Evolutionary conservation across 2,113 vertebrate genomes (phyloP).

Genomic region (Apteryx mantelli): DNA sequence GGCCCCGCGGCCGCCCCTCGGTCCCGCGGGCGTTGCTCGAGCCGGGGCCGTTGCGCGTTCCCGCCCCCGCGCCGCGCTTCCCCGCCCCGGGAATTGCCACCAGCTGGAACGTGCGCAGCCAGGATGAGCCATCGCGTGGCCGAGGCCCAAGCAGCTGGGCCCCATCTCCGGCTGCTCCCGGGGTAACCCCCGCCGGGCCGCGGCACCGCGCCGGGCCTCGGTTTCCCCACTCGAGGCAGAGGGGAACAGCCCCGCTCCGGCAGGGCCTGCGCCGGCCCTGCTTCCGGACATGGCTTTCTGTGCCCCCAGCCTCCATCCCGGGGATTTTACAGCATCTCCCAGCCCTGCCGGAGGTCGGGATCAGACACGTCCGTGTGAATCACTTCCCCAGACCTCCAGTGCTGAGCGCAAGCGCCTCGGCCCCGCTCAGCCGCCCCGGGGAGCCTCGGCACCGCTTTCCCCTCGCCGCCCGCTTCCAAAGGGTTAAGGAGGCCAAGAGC

Average conservation of each 20-base stretch:
- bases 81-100: too few species aligned
- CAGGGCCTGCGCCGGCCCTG: too few species aligned
- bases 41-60: too few species aligned
- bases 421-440: not conserved
- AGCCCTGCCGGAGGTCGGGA: not conserved
- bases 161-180: not conserved
- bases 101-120: too few species aligned
- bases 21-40: not conserved
- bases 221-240: not conserved
- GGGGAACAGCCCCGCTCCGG: too few species aligned
- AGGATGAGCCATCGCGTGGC: not conserved
- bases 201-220: not conserved
- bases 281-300: accelerated
- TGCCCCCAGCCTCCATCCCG: not conserved
- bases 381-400: not conserved
- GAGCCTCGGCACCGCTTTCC: not conserved
- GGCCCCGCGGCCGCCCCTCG: not conserved
- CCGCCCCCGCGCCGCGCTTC: too few species aligned
- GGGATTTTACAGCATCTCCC: not conserved
- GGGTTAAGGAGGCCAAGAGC: not conserved
- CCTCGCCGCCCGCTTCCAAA: not conserved
- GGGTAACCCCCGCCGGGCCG: not conserved
- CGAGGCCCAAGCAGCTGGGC: not conserved
- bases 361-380: not conserved
- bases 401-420: too few species aligned